Conservation (phyloP, 37 sponge, comb jelly and placozoan genomes). For the Chondrosia reniformis region DNA sequence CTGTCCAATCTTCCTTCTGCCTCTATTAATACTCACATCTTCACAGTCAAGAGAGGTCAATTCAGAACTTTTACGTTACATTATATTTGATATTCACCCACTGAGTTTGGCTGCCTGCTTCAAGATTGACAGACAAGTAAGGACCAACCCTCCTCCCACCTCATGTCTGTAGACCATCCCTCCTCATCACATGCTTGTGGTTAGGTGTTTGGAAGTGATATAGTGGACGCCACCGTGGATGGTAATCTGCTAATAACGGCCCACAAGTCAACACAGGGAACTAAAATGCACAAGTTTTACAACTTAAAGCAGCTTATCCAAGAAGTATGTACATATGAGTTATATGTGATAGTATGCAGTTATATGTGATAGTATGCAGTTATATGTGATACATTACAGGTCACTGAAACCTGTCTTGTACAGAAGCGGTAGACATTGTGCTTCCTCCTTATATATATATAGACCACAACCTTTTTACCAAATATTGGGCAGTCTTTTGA, state of each 20-base stretch:
- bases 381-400: no score
- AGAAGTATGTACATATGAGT: background rate
- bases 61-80: background rate
- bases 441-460: background rate
- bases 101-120: conserved; percentile 36
- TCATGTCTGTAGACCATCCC: background rate
- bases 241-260: conserved; percentile 48
- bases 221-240: conserved; percentile 40
- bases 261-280: background rate
- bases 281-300: background rate
- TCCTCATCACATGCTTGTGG: background rate
- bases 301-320: background rate
- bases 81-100: conserved; percentile 64
- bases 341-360: background rate
- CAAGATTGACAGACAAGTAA: conserved; percentile 38
- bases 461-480: conserved; percentile 49
- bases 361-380: background rate
- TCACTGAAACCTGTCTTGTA: no score
- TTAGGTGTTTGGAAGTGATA: conserved; percentile 67
- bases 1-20: no score
- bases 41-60: background rate
- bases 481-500: conserved; percentile 39
- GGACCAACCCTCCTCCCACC: no score
- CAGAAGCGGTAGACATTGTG: no score
- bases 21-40: background rate